Evolutionary conservation across 2,113 vertebrate species (phyloP), one percentile per base, ranked within the genome.

Genomic region (Tetraodon nigroviridis): DNA sequence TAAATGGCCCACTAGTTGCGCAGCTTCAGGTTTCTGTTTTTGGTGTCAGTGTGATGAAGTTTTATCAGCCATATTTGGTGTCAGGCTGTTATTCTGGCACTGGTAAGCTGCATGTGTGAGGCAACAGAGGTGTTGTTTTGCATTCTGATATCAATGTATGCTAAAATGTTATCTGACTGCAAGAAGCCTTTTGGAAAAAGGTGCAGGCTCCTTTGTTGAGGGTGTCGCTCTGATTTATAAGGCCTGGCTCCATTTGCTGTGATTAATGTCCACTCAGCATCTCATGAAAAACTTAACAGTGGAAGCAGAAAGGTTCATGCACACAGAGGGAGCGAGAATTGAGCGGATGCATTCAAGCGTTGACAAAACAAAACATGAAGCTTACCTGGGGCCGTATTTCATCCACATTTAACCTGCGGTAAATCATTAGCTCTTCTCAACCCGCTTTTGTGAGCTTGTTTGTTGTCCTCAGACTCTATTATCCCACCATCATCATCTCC

Each of bases 191-290:
- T 37, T 37, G 10, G 32, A 37, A 37, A 37, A 12, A 37, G 32
- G 32, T 37, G 32, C 32, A 12, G 32, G 32, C 2, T 37, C 32
- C 32, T 11, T 37, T 37, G 32, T 64, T 59, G 52, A 53, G 41
- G 20, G 56, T 62, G 58, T 51, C 69, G 46, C 62, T 61, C 49
- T 57, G 51, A 66, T 75, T 78, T 67, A 13, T 29, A 55, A 57
- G 53, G 50, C 59, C 59, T 48, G 52, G 64, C 69, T 49, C 32
- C 47, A 27, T 32, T 10, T 55, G 37, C 75, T 60, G 65, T 89
- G 89, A 89, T 90, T 84, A 86, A 89, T 88, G 78, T 81, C 69
- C 73, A 69, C 73, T 85, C 80, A 32, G 61, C 45, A 51, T 64
- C 69, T 82, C 80, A 85, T 86, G 76, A 87, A 87, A 84, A 84